Conservation (phyloP, 2,888 invertebrate species). For the Pachycephus smyrnensis region DNA sequence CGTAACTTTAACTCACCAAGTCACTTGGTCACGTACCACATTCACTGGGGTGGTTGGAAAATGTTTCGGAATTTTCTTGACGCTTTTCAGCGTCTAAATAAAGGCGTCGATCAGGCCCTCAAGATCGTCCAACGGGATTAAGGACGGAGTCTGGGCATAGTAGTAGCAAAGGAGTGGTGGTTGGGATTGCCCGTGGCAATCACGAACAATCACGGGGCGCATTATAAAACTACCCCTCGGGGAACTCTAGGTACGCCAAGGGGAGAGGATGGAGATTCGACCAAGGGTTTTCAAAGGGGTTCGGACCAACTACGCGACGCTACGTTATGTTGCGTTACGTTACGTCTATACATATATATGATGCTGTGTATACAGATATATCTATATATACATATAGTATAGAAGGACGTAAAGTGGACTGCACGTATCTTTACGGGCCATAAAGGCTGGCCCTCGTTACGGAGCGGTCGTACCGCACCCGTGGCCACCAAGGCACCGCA, state of each 20-base stretch:
- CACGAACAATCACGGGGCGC: slow-evolving; percentile 56
- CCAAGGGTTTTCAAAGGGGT: slow-evolving; percentile 49
- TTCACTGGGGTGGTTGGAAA: not conserved
- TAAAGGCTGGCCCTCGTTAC: slow-evolving; percentile 65
- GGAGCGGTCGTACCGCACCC: slow-evolving; percentile 58
- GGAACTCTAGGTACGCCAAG: slow-evolving; percentile 32
- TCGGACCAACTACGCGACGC: slow-evolving; percentile 23
- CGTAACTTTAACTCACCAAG: not conserved
- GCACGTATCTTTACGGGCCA: slow-evolving; percentile 66
- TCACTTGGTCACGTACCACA: not conserved
- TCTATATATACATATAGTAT: not conserved
- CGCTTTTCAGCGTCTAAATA: not conserved
- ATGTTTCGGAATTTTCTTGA: not conserved
- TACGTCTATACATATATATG: slow-evolving; percentile 2
- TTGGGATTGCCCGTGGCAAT: slow-evolving; percentile 41
- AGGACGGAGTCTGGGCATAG: not conserved
- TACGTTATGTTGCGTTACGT: slow-evolving; percentile 11
- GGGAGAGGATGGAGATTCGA: slow-evolving; percentile 42
- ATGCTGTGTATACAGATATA: not conserved
- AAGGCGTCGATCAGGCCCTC: not conserved
- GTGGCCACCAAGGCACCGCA: slow-evolving; percentile 67
- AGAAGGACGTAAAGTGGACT: slow-evolving; percentile 57
- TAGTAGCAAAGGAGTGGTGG: not conserved
- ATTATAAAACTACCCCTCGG: slow-evolving; percentile 58
- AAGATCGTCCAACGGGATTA: not conserved